These are phyloP conservation scores for Equus przewalskii DNA, from an alignment of 2,113 vertebrate genomes.

Conservation along the genomic window DNA sequence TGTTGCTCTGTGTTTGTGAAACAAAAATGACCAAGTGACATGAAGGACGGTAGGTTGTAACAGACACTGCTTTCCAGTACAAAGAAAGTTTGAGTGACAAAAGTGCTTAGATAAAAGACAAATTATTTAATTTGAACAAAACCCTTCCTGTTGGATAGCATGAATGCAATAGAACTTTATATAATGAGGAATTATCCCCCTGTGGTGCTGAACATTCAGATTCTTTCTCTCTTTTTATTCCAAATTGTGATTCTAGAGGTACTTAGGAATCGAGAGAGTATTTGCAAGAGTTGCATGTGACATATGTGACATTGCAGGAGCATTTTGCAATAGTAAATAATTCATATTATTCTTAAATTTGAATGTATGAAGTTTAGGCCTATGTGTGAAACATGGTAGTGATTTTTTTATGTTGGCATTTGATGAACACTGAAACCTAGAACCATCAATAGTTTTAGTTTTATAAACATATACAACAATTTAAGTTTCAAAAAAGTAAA, in stretches of 20 bases:
- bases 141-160: neutral
- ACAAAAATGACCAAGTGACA: neutral
- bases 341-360: neutral
- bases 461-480: neutral
- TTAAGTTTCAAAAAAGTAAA: neutral
- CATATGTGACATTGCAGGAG: neutral
- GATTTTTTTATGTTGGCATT: neutral
- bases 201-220: too few relatives aligned
- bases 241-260: neutral
- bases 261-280: neutral
- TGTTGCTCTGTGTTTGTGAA: neutral
- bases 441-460: neutral
- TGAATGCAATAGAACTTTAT: neutral
- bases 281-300: neutral
- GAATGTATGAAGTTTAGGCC: neutral
- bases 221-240: neutral
- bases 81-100: neutral
- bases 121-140: neutral
- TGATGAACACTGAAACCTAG: neutral
- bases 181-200: neutral
- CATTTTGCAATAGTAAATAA: neutral
- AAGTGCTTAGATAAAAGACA: neutral
- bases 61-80: neutral
- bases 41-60: neutral
- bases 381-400: neutral